Conservation (phyloP, 2,113 vertebrate genomes). For the Rhadina sibilatrix region DNA sequence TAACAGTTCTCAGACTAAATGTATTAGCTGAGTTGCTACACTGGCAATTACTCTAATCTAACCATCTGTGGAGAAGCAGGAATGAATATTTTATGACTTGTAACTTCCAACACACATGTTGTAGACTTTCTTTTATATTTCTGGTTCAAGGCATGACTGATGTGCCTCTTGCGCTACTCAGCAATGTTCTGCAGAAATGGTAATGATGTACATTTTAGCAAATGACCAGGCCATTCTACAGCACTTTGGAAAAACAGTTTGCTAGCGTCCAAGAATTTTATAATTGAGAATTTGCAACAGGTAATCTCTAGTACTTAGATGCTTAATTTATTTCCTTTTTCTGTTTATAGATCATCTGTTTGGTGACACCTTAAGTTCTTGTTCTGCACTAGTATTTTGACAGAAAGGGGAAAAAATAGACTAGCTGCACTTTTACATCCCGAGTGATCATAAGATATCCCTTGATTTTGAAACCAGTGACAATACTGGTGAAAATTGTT, state of each 20-base stretch:
- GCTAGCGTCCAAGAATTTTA: neutral
- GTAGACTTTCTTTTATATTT: neutral
- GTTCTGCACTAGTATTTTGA: neutral
- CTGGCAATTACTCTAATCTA: neutral
- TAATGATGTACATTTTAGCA: neutral
- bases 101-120: neutral
- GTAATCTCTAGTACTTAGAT: neutral
- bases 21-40: neutral
- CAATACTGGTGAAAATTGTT: neutral
- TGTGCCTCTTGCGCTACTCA: neutral
- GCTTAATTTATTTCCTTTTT: neutral
- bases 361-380: neutral
- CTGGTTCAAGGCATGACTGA: neutral
- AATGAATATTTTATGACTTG: neutral
- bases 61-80: neutral
- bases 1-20: neutral
- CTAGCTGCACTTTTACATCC: neutral
- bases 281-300: neutral
- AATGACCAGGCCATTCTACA: neutral
- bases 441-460: neutral
- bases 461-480: neutral
- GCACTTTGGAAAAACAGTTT: neutral
- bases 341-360: neutral
- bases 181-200: neutral
- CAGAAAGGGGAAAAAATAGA: neutral